A percentile compares a stretch with the other conserved stretches of the same genome.
These are phyloP conservation scores for Syngnathoides biaculeatus DNA, from an alignment of 2,113 vertebrate genomes.

Conservation along the genomic window DNA sequence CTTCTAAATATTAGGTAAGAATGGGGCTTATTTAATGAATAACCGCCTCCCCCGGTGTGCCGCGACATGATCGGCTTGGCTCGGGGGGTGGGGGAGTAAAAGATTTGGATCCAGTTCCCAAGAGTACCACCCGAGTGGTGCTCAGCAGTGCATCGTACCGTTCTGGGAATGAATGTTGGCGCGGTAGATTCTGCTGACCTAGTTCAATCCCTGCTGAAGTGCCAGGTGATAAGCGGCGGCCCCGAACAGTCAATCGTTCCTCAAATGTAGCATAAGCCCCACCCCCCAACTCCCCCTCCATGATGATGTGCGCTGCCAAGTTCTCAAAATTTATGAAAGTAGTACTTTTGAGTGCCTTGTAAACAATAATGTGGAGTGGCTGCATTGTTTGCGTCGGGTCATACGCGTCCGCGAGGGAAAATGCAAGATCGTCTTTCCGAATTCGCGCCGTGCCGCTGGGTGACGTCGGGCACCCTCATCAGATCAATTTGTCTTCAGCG, in stretches of 20 bases:
- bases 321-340: neutral
- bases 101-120: neutral
- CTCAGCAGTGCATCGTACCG: too few species aligned
- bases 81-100: too few species aligned
- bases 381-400: too few species aligned
- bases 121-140: neutral
- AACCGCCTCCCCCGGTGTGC: too few species aligned
- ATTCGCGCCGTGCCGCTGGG: slow-evolving; percentile 50
- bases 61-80: too few species aligned
- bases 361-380: too few species aligned
- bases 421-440: too few species aligned
- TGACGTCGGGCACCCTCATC: slow-evolving; percentile 44
- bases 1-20: neutral
- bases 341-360: neutral
- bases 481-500: slow-evolving; percentile 33
- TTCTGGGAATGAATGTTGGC: slow-evolving; percentile 49
- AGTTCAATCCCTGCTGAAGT: slow-evolving; percentile 33
- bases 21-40: too few species aligned
- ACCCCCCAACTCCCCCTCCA: slow-evolving; percentile 7
- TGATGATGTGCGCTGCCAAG: neutral
- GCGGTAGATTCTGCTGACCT: slow-evolving; percentile 30
- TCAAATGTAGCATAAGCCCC: slow-evolving; percentile 23
- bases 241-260: slow-evolving; percentile 39
- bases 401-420: too few species aligned
- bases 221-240: slow-evolving; percentile 31